Base-by-base conservation (phyloP, 2,888 invertebrate species). In the Pantelozetes paolii region DNA sequence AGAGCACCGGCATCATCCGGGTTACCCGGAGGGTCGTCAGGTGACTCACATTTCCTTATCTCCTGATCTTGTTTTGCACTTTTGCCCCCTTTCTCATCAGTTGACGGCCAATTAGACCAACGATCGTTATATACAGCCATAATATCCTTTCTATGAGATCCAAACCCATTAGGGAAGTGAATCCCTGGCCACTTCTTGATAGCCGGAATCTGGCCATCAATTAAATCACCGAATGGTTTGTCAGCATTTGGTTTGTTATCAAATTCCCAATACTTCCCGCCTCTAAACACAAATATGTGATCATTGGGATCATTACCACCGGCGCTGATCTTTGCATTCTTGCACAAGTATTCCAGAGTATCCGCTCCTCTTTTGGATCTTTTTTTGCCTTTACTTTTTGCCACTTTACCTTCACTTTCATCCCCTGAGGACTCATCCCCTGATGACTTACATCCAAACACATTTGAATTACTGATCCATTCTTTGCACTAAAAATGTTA, bases 201-300 rank as follows among this genome's bases (percentile, higher is more conserved):
- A 40, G 67, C 67, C 9, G 67, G 42, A 13, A 1, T 8, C 23
- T 36, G 23, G n/a, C 42, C 67, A 1, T 3, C 20, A 13, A 67
- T 23, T 1, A 45, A 26, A 45, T 69, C 69, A 26, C 69, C 69
- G 3, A 69, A 45, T 3, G 69, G 69, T 69, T 69, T 42, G 28
- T 45, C 45, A 2, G 18, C 11, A 13, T 69, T 69, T 1, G 69
- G 69, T 45, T 45, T 45, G 36, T 69, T 69, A 42, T 69, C 28
- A 26, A 69, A 69, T 1, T 26, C 26, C 69, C 69, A 69, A 23
- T 69, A 69, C 42, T 69, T 42, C 11, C 69, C 69, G 5, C 69
- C 28, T 26, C 28, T 69, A 20, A 69, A 69, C 23, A 69, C 45
- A 69, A 26, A 69, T 5, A 69, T 69, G 13, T 67, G 18, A 15